Percentiles rank a stretch among this genome's conserved stretches.
phyloP scores from a whole-genome alignment of 2,113 vertebrate genomes.

The Sturnus vulgaris region DNA sequence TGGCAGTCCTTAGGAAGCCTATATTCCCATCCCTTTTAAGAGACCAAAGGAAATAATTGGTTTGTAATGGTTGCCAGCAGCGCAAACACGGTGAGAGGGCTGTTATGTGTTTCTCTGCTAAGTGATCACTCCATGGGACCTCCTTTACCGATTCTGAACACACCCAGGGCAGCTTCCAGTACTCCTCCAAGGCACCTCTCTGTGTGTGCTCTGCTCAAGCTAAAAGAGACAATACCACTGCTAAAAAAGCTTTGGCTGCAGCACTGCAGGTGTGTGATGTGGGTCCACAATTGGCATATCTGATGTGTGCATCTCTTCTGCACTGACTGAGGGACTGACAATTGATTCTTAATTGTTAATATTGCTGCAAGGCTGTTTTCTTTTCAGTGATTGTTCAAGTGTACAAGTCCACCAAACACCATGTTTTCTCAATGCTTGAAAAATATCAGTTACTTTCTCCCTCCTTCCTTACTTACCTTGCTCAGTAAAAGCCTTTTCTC shows the following conservation, averaged over 20 bases:
- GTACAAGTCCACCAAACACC: not conserved
- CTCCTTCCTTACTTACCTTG: not conserved
- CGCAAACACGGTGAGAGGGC: not conserved
- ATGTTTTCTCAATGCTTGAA: not conserved
- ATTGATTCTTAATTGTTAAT: not conserved
- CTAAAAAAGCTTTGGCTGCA: not conserved
- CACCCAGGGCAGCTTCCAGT: fast-evolving
- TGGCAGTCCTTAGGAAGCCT: not conserved
- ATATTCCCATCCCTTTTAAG: not conserved
- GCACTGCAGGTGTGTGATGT: not conserved
- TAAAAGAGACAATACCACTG: not conserved
- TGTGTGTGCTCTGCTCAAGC: fast-evolving
- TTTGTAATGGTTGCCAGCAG: not conserved
- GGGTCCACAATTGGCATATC: fast-evolving
- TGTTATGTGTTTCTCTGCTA: not conserved
- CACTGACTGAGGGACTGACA: not conserved
- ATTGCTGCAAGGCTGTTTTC: not conserved
- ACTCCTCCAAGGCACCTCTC: not conserved
- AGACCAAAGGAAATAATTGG: not conserved
- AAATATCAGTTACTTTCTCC: not conserved
- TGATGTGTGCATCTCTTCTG: not conserved
- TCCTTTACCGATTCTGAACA: fast-evolving
- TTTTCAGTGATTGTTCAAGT: not conserved
- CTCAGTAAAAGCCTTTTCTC: not conserved
- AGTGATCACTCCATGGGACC: not conserved